Evolutionary conservation across 2,888 invertebrate genomes (phyloP).

Genomic region (Colostygia pectinataria): DNA sequence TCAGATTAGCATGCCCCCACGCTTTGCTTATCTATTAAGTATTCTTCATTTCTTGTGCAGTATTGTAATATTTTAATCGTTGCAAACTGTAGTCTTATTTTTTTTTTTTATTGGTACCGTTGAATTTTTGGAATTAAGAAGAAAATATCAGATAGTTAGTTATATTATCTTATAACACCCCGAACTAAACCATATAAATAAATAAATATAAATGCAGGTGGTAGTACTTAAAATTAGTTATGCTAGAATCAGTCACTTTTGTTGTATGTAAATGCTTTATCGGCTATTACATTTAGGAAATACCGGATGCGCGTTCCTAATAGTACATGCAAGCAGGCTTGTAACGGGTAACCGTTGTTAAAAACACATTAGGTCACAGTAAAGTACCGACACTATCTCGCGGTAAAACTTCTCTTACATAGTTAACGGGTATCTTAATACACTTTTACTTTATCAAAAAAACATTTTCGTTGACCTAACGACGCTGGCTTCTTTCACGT

Average conservation of each 20-base stretch:
- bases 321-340: background rate
- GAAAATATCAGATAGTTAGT: too few species aligned
- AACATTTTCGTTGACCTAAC: conserved; percentile 35
- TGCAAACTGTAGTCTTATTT: too few species aligned
- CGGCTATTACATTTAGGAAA: background rate
- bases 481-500: conserved; percentile 34
- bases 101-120: too few species aligned
- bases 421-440: conserved; percentile 30
- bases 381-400: conserved; percentile 17
- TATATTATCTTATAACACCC: too few species aligned
- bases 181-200: conserved; percentile 14
- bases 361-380: conserved; percentile 30
- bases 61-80: too few species aligned
- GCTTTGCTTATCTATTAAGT: too few species aligned
- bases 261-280: conserved; percentile 3
- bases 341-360: conserved; percentile 22
- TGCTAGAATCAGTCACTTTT: conserved; percentile 1
- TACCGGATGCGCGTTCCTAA: conserved; percentile 1
- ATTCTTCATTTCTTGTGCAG: too few species aligned
- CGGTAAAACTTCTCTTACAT: conserved; percentile 24
- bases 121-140: too few species aligned
- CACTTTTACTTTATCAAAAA: conserved; percentile 34
- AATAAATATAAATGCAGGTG: too few species aligned
- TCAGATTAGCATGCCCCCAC: too few species aligned
- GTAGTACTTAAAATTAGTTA: background rate